Evolutionary conservation across 2,888 invertebrate genomes (phyloP), one percentile per base, ranked within the genome.

Genomic region (Monoplex corrugatus): DNA sequence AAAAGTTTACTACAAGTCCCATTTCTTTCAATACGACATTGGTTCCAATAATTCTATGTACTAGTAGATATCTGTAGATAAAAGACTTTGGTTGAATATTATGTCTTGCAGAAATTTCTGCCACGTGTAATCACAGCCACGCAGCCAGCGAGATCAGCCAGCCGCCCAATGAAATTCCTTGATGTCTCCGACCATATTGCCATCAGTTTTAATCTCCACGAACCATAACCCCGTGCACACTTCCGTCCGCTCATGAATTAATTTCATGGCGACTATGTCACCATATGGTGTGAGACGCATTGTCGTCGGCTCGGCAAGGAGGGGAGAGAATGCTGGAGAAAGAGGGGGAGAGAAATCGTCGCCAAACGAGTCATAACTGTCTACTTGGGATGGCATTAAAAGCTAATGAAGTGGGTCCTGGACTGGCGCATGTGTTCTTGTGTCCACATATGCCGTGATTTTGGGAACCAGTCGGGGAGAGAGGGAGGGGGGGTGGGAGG

Each of bases 341-440:
- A 35, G 63, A 68, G 40, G 68, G 82, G 43, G 44, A 68, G n/a
- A 82, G 45, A 45, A 43, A 19, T 82, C n/a, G 32, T 44, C 75
- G 45, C 45, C 44, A n/a, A 45, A 6, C 32, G 13, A 45, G 82
- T 44, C 43, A 82, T 82, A 82, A 82, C 45, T 45, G 82, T 82
- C 82, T 45, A 82, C 82, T 82, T 82, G 44, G 16, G 82, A 43
- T 82, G 32, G 82, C 82, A 82, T 82, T 82, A 45, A 82, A 82
- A 82, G 45, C 45, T 82, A 45, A 82, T 45, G 45, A 45, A 82
- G 45, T 82, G 10, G 40, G 40, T 43, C n/a, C 82, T 43, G 82
- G 68, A 35, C 72, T 16, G 82, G 82, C 82, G 82, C 82, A 82
- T 82, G 82, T 35, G 40, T 2, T n/a, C n/a, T 3, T 32, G 82